Evolutionary conservation across 2,888 invertebrate species (phyloP), one percentile per base, ranked within the genome.

Genomic region (Stenodema calcarata): DNA sequence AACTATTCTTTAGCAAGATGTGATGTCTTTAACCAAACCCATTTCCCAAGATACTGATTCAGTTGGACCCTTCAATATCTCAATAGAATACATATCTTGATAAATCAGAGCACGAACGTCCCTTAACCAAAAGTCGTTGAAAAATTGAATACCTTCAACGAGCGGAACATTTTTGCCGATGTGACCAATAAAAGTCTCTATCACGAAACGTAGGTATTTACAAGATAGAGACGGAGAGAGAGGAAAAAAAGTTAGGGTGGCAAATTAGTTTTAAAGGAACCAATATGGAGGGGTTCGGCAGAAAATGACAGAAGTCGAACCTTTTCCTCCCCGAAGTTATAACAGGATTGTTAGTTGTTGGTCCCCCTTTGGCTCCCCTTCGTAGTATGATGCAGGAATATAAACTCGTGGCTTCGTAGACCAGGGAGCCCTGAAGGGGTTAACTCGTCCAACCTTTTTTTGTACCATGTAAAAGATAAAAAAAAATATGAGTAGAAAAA

Each of bases 311-410:
- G 50, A 23, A 79, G 79, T 23, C 79, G 79, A 79, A 79, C 79
- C 54, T 42, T 42, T 42, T 28, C 28, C n/a, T 7, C 47, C 28
- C 28, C 27, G 81, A 81, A 81, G 62, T 81, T 81, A 35, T 81
- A 81, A 81, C 81, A 81, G 81, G 81, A 81, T 81, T 81, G 81
- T 76, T 76, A 76, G 41, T 76, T 76, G 76, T 76, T 76, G 42
- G 76, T 27, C 3, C 28, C 70, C 70, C 69, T 11, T 28, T 9
- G 28, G 28, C 70, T 70, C 28, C 76, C 75, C 18, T n/a, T n/a
- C 42, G 76, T 23, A 42, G 76, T 76, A 76, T 76, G 76, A 41
- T 41, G 76, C 18, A 41, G 18, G 76, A 76, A 76, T 76, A 76
- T 76, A 76, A 76, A 76, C 76, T 76, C 18, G 76, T 42, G 54